These are phyloP conservation scores for Poeciliopsis presidionis DNA, from an alignment of 2,797 vertebrate species.

Conservation along the genomic window DNA sequence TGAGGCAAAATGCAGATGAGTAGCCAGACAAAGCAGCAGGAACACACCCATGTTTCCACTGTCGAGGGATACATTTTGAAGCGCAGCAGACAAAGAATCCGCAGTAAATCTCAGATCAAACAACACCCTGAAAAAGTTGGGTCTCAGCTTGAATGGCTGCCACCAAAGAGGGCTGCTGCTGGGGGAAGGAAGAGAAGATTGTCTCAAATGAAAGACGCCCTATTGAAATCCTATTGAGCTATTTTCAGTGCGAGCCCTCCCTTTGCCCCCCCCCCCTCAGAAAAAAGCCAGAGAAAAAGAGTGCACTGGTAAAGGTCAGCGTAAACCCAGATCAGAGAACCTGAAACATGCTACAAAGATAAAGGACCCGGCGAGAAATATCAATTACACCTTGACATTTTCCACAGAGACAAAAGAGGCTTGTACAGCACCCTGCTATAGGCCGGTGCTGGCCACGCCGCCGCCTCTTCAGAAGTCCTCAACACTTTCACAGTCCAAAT, in stretches of 20 bases:
- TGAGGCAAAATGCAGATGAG: not conserved
- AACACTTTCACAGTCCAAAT: conserved; percentile 20
- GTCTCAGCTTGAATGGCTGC: conserved; percentile 72
- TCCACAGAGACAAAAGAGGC: conserved; percentile 76
- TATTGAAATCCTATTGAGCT: conserved; percentile 78
- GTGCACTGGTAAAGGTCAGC: conserved; percentile 79
- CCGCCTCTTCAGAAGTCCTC: conserved; percentile 41
- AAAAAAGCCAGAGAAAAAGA: conserved; percentile 56
- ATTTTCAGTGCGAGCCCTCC: conserved; percentile 67
- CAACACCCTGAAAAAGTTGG: conserved; percentile 67
- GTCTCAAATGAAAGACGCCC: conserved; percentile 77
- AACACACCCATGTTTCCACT: conserved; percentile 19
- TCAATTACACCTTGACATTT: conserved; percentile 84
- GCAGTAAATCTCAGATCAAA: conserved; percentile 73
- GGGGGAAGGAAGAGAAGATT: conserved; percentile 70
- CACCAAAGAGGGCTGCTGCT: conserved; percentile 64
- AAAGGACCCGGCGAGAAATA: conserved; percentile 77
- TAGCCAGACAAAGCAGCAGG: conserved; percentile 17
- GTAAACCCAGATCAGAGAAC: conserved; percentile 76
- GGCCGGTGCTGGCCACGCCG: conserved; percentile 35
- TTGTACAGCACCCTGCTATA: conserved; percentile 53
- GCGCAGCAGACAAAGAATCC: conserved; percentile 57
- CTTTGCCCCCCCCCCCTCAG: not conserved
- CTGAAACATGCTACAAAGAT: conserved; percentile 77
- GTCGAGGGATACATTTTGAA: conserved; percentile 41